Evolutionary conservation across 2,797 vertebrate genomes (phyloP), one percentile per base, ranked within the genome.

Genomic region (Notolepis coatsorum): DNA sequence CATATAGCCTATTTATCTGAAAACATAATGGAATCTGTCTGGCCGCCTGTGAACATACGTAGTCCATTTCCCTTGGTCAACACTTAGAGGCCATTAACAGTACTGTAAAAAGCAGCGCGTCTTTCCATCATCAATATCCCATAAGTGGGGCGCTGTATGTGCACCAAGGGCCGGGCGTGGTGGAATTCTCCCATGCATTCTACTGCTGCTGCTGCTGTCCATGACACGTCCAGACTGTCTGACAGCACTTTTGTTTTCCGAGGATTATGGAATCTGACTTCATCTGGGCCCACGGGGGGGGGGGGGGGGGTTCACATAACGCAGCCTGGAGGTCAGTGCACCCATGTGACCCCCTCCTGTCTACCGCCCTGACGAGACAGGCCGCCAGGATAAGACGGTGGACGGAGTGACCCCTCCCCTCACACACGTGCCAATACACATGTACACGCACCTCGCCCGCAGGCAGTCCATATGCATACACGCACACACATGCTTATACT

Each of bases 181-280:
- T 82, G 84, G 72, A 80, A 70, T 78, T 84, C 73, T 80, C 81
- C 82, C 74, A 71, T 70, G 76, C 73, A n/a, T 67, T 73, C 47
- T 31, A 57, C 38, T 60, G 57, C 4, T 5, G 13, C 12, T 37
- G 73, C 56, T 77, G 82, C 58, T 75, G 54, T 9, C 53, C 82
- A 88, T 72, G 83, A 84, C 79, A 71, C 49, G 83, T 80, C 63
- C 68, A 5, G 69, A 64, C 57, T 91, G 89, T 92, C 85, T 90
- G 91, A 88, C 91, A 86, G 84, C 82, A 84, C 91, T 89, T 91
- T 91, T 92, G 90, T 92, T 92, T 93, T 92, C 90, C 72, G 2
- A 3, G 61, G 84, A 91, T 93, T 92, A 93, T 82, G 50, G 73
- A 93, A 92, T 94, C 92, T 93, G 92, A 94, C 93, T 90, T 94